Percentiles rank a stretch among this genome's conserved stretches.
phyloP scores from a whole-genome alignment of 2,113 vertebrate species.

The Catharus minimus region DNA sequence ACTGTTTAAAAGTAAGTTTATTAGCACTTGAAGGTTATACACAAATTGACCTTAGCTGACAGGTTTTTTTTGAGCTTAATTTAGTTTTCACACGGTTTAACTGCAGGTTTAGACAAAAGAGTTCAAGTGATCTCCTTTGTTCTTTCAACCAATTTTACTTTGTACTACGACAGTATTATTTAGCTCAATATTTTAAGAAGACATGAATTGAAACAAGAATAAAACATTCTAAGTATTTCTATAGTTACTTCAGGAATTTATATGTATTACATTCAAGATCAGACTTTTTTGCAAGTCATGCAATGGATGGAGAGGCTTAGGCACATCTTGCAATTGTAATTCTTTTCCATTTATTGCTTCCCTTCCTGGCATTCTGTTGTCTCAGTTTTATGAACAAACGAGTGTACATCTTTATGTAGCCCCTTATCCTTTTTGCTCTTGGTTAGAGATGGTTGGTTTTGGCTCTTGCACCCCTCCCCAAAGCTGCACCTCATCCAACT shows the following conservation, averaged over 20 bases:
- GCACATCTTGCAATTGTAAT: background rate
- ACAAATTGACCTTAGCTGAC: background rate
- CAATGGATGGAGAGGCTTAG: background rate
- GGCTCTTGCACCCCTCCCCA: background rate
- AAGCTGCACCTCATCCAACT: background rate
- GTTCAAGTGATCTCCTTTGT: background rate
- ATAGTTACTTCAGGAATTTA: background rate
- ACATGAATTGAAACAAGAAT: background rate
- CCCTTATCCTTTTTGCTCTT: background rate
- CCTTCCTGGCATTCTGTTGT: background rate
- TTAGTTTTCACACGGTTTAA: background rate
- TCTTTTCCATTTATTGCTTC: background rate
- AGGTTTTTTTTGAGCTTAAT: background rate
- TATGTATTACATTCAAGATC: background rate
- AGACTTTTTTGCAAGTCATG: accelerated
- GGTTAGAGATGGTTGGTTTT: background rate
- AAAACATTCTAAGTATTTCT: background rate
- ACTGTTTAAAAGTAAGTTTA: background rate
- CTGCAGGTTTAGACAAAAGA: background rate
- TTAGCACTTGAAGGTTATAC: background rate
- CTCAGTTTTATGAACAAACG: background rate
- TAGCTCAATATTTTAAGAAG: background rate
- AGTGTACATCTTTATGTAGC: background rate
- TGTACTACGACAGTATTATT: background rate
- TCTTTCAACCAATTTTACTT: background rate